Evolutionary conservation across 2,113 vertebrate species (phyloP).

Genomic region (Lagopus muta): DNA sequence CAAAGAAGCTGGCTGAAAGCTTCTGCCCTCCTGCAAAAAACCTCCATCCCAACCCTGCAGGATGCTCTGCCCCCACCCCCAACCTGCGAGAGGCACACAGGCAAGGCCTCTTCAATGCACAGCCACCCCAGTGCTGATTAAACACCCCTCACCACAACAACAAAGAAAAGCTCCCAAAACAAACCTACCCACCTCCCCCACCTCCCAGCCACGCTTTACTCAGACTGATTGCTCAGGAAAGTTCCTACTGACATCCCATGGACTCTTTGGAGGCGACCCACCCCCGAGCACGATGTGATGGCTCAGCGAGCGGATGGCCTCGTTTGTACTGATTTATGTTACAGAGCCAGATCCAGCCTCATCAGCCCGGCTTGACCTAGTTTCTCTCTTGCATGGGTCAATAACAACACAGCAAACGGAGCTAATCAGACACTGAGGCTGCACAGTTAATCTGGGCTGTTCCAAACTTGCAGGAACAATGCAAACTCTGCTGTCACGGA

Average conservation of each 20-base stretch:
- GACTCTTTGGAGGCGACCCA: constrained; percentile 29
- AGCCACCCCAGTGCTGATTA: neutral
- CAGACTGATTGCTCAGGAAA: constrained; percentile 37
- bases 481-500: neutral
- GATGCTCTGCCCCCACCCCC: neutral
- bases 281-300: constrained; percentile 35
- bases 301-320: constrained; percentile 31
- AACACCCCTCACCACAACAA: neutral
- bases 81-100: neutral
- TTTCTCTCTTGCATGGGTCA: constrained; percentile 62
- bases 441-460: constrained; percentile 46
- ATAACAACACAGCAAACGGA: constrained; percentile 48
- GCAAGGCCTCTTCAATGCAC: neutral
- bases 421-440: constrained; percentile 51
- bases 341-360: constrained; percentile 51
- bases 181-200: neutral
- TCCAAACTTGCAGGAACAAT: neutral
- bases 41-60: neutral
- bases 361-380: constrained; percentile 76
- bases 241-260: constrained; percentile 55
- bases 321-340: constrained; percentile 45
- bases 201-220: neutral
- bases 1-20: neutral
- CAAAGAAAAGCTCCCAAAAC: neutral
- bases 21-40: neutral